A percentile compares a stretch with the other conserved stretches of the same genome.
These are phyloP conservation scores for Cossypha heuglini DNA, from an alignment of 2,797 vertebrate species.

Conservation along the genomic window DNA sequence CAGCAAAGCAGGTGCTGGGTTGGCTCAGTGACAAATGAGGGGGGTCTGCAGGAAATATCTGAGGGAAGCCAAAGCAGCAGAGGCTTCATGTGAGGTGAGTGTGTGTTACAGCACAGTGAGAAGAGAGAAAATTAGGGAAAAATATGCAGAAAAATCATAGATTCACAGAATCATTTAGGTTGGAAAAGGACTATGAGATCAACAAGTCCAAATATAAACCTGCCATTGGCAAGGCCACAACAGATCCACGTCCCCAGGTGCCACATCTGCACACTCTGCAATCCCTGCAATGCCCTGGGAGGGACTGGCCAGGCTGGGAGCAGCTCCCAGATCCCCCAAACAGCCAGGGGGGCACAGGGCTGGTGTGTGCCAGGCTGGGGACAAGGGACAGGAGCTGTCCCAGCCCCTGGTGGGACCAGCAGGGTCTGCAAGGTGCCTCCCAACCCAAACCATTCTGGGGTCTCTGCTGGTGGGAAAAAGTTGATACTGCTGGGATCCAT, in stretches of 20 bases:
- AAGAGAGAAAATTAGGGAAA: background rate
- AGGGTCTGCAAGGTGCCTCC: background rate
- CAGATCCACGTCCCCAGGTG: rapidly evolving
- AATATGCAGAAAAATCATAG: background rate
- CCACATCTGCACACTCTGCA: rapidly evolving
- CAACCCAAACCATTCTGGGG: rapidly evolving
- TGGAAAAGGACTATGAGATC: background rate
- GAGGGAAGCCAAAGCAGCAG: background rate
- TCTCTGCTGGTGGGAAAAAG: background rate
- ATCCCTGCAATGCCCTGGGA: rapidly evolving
- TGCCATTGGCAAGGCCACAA: background rate
- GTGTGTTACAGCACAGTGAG: background rate
- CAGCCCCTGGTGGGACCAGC: background rate
- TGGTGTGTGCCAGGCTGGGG: rapidly evolving
- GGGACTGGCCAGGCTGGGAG: background rate
- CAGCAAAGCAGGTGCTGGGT: background rate
- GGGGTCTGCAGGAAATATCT: background rate
- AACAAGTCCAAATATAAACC: background rate
- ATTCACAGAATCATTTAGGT: rapidly evolving
- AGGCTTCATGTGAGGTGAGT: background rate
- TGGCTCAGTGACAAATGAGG: background rate
- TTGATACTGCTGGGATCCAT: rapidly evolving
- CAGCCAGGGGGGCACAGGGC: too few species aligned
- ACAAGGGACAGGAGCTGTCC: rapidly evolving
- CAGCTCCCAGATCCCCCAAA: background rate